These are phyloP conservation scores for Gadopsis bispinosus DNA, from an alignment of 2,797 vertebrate species.

Conservation along the genomic window DNA sequence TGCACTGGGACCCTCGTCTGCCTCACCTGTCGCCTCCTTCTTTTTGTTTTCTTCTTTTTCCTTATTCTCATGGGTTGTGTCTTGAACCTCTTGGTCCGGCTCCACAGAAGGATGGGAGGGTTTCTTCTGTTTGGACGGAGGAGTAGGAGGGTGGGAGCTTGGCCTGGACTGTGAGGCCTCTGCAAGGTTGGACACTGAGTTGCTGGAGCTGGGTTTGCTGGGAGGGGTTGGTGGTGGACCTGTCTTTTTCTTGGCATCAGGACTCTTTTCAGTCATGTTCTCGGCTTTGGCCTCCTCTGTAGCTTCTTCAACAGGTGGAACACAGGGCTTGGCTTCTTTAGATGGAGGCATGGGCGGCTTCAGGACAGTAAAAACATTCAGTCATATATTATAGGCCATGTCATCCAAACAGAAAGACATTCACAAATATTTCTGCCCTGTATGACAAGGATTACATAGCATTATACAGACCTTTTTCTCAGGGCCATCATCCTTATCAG, in stretches of 20 bases:
- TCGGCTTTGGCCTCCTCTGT: conserved; percentile 34
- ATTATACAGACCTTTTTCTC: conserved; percentile 67
- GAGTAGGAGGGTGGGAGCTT: conserved; percentile 68
- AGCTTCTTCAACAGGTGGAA: conserved; percentile 44
- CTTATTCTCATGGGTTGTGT: conserved; percentile 33
- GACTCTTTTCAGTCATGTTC: conserved; percentile 44
- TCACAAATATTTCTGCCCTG: not conserved
- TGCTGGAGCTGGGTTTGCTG: conserved; percentile 75
- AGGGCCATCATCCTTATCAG: conserved; percentile 18
- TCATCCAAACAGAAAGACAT: conserved; percentile 4
- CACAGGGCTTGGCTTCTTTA: conserved; percentile 70
- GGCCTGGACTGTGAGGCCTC: conserved; percentile 57
- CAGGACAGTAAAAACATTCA: conserved; percentile 53
- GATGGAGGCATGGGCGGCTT: conserved; percentile 72
- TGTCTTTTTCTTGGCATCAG: conserved; percentile 71
- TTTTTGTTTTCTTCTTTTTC: conserved; percentile 52
- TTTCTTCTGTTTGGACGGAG: conserved; percentile 83
- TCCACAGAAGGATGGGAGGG: conserved; percentile 43
- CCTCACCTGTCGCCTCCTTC: conserved; percentile 48
- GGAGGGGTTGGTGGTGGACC: conserved; percentile 82
- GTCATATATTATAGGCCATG: not conserved
- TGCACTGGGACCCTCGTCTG: conserved; percentile 11
- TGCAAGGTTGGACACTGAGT: conserved; percentile 34
- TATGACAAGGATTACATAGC: not conserved
- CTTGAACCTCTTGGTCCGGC: conserved; percentile 25